phyloP scores from a whole-genome alignment of 2,888 invertebrate genomes.

The Diadromus collaris region DNA sequence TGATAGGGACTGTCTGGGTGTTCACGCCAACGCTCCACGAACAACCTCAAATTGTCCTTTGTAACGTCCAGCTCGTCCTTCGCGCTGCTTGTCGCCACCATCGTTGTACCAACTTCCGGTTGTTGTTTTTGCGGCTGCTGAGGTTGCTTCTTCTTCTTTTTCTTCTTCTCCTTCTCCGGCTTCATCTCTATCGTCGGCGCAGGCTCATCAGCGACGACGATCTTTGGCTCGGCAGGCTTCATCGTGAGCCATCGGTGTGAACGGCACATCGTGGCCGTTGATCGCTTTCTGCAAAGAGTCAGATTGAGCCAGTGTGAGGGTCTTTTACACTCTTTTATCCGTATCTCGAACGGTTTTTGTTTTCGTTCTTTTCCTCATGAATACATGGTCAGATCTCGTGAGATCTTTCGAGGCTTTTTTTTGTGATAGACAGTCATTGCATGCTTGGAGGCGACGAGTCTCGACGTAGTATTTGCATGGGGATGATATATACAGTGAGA shows the following conservation, averaged over 20 bases:
- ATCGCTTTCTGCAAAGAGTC: slow-evolving; percentile 86
- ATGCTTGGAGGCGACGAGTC: slow-evolving; percentile 52
- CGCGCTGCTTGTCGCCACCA: slow-evolving; percentile 49
- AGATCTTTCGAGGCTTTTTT: slow-evolving; percentile 2
- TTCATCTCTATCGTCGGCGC: slow-evolving; percentile 71
- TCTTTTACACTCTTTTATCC: slow-evolving; percentile 56
- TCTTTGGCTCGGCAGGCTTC: slow-evolving; percentile 79
- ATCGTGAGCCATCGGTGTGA: slow-evolving; percentile 92
- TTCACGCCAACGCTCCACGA: slow-evolving; percentile 94
- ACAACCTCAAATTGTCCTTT: slow-evolving; percentile 91
- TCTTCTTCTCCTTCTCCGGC: slow-evolving; percentile 37
- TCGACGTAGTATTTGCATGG: slow-evolving; percentile 20
- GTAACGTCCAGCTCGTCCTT: slow-evolving; percentile 85
- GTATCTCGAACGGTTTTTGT: slow-evolving; percentile 29
- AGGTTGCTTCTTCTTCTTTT: slow-evolving; percentile 21
- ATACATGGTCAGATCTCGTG: not conserved
- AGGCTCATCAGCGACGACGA: slow-evolving; percentile 48
- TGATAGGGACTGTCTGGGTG: slow-evolving; percentile 94
- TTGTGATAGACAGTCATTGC: slow-evolving; percentile 25
- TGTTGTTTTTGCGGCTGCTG: slow-evolving; percentile 15
- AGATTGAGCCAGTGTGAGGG: slow-evolving; percentile 74
- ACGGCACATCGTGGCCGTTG: slow-evolving; percentile 90
- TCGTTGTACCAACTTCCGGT: slow-evolving; percentile 10
- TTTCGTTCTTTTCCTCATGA: slow-evolving; percentile 35
- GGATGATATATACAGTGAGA: slow-evolving; percentile 9